Percentiles rank a stretch among this genome's conserved stretches.
Conservation (phyloP, 2,113 vertebrate species). For the Pollimyrus isidori region DNA sequence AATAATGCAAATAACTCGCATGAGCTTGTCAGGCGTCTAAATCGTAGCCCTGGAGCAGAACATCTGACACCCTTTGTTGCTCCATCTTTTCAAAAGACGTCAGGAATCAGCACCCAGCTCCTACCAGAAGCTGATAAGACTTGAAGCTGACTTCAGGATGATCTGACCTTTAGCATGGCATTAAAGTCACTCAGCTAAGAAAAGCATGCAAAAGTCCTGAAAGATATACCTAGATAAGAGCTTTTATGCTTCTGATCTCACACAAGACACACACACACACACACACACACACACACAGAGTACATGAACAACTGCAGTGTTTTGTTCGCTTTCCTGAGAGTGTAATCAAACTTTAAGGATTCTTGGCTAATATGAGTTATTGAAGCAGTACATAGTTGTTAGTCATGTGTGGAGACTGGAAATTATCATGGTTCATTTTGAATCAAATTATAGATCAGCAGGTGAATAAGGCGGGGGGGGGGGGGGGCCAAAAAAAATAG, state of each 20-base stretch:
- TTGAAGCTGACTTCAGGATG: neutral
- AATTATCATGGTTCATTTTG: neutral
- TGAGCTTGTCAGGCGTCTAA: neutral
- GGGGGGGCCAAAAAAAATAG: neutral
- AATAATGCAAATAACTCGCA: neutral
- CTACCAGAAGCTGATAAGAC: neutral
- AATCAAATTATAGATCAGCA: neutral
- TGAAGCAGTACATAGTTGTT: neutral
- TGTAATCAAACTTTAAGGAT: neutral
- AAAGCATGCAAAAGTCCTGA: neutral
- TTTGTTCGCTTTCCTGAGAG: neutral
- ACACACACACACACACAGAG: neutral
- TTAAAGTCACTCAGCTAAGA: constrained; percentile 6
- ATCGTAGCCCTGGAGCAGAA: neutral
- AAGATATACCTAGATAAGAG: neutral
- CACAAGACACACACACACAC: neutral
- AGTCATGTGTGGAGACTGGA: neutral
- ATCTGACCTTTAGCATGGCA: constrained; percentile 5
- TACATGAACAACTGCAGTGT: neutral
- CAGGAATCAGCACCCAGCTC: constrained; percentile 2
- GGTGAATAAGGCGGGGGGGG: neutral
- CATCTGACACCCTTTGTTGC: neutral
- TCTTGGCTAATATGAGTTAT: neutral
- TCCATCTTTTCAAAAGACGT: neutral
- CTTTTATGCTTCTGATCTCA: neutral